Conservation (phyloP, 2,888 invertebrate genomes). For the Parthenolecanium corni region DNA sequence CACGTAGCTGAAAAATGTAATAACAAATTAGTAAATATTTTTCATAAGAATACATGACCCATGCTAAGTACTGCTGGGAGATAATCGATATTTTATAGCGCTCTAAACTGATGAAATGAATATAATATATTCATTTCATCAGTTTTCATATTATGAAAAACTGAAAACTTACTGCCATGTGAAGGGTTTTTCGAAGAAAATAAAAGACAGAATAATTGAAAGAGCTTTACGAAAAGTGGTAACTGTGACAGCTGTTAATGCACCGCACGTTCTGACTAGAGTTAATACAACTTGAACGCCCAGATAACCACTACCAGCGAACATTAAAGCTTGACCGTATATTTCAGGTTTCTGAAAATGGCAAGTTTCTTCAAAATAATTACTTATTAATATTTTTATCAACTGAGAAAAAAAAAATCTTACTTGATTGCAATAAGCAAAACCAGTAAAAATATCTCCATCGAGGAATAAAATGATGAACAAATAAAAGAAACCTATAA, state of each 20-base stretch:
- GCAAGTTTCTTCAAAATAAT: background rate
- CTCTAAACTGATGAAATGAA: too few relatives aligned
- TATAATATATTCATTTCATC: too few relatives aligned
- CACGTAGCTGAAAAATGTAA: conserved; percentile 34
- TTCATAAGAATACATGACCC: background rate
- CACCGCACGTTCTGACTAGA: conserved; percentile 76
- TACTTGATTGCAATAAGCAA: conserved; percentile 16
- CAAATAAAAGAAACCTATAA: conserved; percentile 73
- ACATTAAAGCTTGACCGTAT: conserved; percentile 73
- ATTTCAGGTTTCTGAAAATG: conserved; percentile 54
- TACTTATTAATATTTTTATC: background rate
- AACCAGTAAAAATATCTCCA: conserved; percentile 54
- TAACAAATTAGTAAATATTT: background rate
- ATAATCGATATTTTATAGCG: too few relatives aligned
- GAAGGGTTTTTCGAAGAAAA: conserved; percentile 89
- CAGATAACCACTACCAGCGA: conserved; percentile 81
- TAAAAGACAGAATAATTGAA: conserved; percentile 82
- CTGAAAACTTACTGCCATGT: conserved; percentile 65
- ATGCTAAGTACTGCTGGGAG: too few relatives aligned
- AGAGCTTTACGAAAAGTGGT: conserved; percentile 83
- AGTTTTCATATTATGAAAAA: too few relatives aligned
- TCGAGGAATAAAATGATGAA: conserved; percentile 56
- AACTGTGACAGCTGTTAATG: conserved; percentile 85
- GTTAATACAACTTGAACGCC: conserved; percentile 89
- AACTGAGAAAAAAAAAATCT: conserved; percentile 2